These are phyloP conservation scores for Ceratina australensis DNA, from an alignment of 1,140 invertebrate species.

Conservation along the genomic window DNA sequence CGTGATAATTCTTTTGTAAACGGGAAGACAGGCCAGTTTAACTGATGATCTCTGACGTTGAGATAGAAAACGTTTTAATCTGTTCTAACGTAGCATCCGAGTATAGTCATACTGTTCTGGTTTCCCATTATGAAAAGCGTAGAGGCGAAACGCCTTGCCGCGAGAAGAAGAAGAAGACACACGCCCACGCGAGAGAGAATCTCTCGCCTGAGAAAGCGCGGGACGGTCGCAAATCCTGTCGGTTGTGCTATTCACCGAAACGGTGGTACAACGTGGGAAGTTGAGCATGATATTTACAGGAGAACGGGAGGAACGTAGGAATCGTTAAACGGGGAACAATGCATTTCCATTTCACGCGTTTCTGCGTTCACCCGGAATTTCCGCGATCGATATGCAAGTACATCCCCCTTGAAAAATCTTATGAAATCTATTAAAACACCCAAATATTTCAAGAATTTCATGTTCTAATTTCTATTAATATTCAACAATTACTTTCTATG, in stretches of 20 bases:
- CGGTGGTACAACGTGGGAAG: constrained; percentile 45
- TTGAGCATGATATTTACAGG: constrained; percentile 29
- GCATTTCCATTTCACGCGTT: constrained; percentile 47
- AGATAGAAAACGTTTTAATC: too few species aligned
- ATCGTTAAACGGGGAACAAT: constrained; percentile 42
- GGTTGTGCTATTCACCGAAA: neutral
- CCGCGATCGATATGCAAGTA: constrained; percentile 31
- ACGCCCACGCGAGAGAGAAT: constrained; percentile 18
- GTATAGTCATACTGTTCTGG: too few species aligned
- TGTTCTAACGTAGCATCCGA: too few species aligned
- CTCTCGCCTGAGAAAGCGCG: neutral
- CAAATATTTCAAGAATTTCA: too few species aligned
- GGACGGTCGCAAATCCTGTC: neutral
- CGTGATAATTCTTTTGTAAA: too few species aligned
- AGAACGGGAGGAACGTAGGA: neutral
- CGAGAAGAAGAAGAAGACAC: neutral
- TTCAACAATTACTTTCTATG: too few species aligned
- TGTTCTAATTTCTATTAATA: too few species aligned
- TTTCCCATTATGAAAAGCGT: too few species aligned
- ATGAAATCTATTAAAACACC: too few species aligned
- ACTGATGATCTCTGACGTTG: too few species aligned
- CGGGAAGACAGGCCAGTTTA: too few species aligned
- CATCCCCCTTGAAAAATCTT: neutral
- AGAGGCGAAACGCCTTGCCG: too few species aligned
- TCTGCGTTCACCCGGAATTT: constrained; percentile 39